Conservation (phyloP, 2,797 vertebrate genomes). For the Anguilla megastoma region DNA sequence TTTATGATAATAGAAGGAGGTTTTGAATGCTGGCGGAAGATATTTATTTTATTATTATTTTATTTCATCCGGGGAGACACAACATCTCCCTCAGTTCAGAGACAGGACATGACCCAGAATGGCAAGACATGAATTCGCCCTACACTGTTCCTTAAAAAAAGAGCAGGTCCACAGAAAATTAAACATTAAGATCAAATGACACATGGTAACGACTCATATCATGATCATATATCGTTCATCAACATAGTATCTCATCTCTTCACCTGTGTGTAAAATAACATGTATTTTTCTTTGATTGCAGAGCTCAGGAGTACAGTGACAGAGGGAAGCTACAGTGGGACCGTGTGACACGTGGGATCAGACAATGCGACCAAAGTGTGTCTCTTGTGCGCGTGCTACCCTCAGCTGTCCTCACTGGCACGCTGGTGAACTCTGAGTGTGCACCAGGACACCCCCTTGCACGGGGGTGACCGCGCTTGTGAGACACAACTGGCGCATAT, state of each 20-base stretch:
- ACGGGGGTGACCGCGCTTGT: slow-evolving; percentile 46
- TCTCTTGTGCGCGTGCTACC: background rate
- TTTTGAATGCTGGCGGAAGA: background rate
- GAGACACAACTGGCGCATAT: slow-evolving; percentile 54
- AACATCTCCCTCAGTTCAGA: background rate
- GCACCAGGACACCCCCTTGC: slow-evolving; percentile 51
- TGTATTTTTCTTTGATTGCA: background rate
- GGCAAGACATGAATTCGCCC: background rate
- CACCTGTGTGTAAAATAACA: background rate
- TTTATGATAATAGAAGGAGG: background rate
- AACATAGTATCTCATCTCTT: background rate
- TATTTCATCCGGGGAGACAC: background rate
- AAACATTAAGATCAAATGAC: background rate
- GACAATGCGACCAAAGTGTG: background rate
- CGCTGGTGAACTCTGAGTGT: background rate
- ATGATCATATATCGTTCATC: background rate
- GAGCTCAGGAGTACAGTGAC: background rate
- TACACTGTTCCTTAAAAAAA: background rate
- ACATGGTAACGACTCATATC: background rate
- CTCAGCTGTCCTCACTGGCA: background rate
- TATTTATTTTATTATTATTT: background rate
- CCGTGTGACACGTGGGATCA: background rate
- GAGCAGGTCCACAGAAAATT: background rate
- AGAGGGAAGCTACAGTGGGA: background rate
- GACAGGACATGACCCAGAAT: background rate